Evolutionary conservation across 2,797 vertebrate species (phyloP), one percentile per base, ranked within the genome.

Genomic region (Rachycentron canadum): DNA sequence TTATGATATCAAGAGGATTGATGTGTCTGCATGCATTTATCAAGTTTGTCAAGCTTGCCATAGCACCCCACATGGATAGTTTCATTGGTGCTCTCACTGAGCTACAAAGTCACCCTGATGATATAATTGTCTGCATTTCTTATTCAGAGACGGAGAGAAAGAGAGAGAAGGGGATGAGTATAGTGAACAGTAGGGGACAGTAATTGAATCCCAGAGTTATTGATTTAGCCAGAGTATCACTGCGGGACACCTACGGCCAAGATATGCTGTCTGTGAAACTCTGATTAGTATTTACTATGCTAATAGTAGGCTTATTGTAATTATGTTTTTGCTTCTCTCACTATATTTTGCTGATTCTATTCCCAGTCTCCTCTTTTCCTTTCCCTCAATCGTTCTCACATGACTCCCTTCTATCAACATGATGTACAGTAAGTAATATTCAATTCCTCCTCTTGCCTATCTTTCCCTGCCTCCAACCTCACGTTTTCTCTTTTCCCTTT

Each of bases 121-220:
- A 92, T 90, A 80, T 65, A 87, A 88, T 88, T 81, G 72, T 77
- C 87, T 86, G 38, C 30, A 55, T 81, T 87, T 64, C 61, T 81
- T 79, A 82, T 82, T 81, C 78, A 69, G 72, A 84, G 79, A 83
- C 57, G 16, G 77, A 80, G 79, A 26, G 50, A 73, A 58, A 49
- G 49, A 41, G 61, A 75, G 77, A 60, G 65, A 66, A 38, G 56
- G 41, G 62, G 69, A 68, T 62, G 75, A 82, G 64, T 76, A 65
- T 52, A 71, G 73, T 60, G 77, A 90, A 80, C 82, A 85, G 87
- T 61, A 55, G 81, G 79, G 87, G 83, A 85, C 81, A 86, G 78
- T 88, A 87, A 92, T 89, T 92, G 88, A 91, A 91, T 83, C 78
- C 71, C 52, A 60, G 80, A 83, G 68, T 90, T 93, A 93, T 92